Conservation (phyloP, 2,888 invertebrate genomes). For the Hyposoter dolosus region DNA sequence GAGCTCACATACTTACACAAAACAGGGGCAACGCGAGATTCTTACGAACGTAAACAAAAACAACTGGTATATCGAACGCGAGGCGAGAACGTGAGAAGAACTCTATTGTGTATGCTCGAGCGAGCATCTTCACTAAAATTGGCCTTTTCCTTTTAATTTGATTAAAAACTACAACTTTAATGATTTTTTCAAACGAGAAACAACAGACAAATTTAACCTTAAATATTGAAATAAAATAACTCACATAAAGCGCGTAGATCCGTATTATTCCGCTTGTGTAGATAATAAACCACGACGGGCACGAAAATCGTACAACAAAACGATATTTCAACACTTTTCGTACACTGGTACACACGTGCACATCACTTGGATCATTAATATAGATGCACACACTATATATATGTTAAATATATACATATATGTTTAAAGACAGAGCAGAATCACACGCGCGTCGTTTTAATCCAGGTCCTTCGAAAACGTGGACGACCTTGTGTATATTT, state of each 20-base stretch:
- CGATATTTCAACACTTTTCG: slow-evolving; percentile 70
- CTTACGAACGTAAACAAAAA: slow-evolving; percentile 74
- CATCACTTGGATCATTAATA: slow-evolving; percentile 68
- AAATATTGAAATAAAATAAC: slow-evolving; percentile 64
- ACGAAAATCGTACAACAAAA: slow-evolving; percentile 55
- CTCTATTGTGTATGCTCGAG: neutral
- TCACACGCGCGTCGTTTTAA: slow-evolving; percentile 48
- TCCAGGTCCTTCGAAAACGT: slow-evolving; percentile 12
- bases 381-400: slow-evolving; percentile 33
- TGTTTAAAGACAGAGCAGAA: slow-evolving; percentile 19
- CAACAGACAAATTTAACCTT: neutral
- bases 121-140: neutral
- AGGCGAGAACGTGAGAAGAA: neutral
- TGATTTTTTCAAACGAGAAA: slow-evolving; percentile 1
- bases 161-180: neutral
- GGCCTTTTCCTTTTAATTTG: neutral
- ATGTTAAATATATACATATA: slow-evolving; percentile 12
- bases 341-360: slow-evolving; percentile 76
- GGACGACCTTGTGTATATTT: neutral
- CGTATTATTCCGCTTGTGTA: slow-evolving; percentile 72
- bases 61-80: slow-evolving; percentile 53
- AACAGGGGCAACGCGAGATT: slow-evolving; percentile 7
- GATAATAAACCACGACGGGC: slow-evolving; percentile 53
- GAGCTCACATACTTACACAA: neutral
- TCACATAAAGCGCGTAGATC: slow-evolving; percentile 77